Evolutionary conservation across 2,888 invertebrate genomes (phyloP).

Genomic region (Acanthosepion lycidas): DNA sequence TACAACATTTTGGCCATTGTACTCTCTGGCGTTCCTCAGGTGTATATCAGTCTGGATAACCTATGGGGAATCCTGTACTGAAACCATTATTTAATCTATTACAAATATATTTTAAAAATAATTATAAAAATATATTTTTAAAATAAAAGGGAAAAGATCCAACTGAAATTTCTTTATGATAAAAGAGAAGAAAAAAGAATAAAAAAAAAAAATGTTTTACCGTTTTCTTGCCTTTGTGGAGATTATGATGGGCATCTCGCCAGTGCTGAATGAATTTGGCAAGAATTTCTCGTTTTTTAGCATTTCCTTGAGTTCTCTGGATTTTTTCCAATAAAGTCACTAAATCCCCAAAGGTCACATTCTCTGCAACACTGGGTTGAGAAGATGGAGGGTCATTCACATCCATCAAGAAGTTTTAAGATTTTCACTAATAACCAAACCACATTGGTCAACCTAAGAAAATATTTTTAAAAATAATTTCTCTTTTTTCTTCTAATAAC

Average conservation of each 20-base stretch:
- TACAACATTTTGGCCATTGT: too few relatives aligned
- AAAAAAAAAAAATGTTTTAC: conserved; percentile 50
- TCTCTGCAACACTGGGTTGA: conserved; percentile 63
- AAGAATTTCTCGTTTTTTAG: conserved; percentile 73
- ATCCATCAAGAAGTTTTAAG: background rate
- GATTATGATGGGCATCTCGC: conserved; percentile 72
- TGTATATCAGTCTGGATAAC: too few relatives aligned
- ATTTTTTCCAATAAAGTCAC: conserved; percentile 80
- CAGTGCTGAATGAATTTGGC: conserved; percentile 74
- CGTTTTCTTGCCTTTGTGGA: conserved; percentile 66
- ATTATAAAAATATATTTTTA: too few relatives aligned
- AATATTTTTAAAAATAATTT: background rate
- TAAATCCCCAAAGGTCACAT: conserved; percentile 74
- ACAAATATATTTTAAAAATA: too few relatives aligned
- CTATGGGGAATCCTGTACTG: too few relatives aligned
- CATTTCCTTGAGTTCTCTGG: conserved; percentile 74
- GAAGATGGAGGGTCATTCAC: background rate
- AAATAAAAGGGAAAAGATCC: background rate
- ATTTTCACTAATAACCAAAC: background rate
- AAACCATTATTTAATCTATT: too few relatives aligned
- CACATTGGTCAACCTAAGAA: background rate
- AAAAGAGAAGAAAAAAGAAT: background rate
- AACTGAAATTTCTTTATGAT: background rate
- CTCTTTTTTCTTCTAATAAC: background rate
- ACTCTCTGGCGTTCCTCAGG: too few relatives aligned